Conservation (phyloP, 2,888 invertebrate genomes). For the Agapostemon virescens region DNA sequence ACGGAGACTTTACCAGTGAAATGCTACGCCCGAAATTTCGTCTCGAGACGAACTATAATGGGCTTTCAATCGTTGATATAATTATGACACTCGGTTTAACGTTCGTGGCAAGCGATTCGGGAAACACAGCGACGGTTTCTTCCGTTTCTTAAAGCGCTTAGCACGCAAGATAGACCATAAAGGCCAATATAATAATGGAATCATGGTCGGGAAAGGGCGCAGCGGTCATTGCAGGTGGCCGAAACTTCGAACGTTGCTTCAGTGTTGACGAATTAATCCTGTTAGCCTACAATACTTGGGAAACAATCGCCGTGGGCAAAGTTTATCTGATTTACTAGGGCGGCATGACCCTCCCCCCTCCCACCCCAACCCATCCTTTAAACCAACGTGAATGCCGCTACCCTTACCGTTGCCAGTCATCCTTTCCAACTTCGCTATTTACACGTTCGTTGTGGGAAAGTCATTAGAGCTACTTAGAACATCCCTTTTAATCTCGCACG, state of each 20-base stretch:
- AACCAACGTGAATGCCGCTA: neutral
- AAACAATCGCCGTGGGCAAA: conserved; percentile 63
- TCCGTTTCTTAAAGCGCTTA: neutral
- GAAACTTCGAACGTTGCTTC: neutral
- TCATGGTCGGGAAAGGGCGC: neutral
- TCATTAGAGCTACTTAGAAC: conserved; percentile 28
- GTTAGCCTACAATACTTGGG: conserved; percentile 59
- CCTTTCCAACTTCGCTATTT: conserved; percentile 24
- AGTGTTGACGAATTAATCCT: conserved; percentile 57
- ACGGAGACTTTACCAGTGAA: neutral
- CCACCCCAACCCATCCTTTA: neutral
- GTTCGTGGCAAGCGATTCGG: neutral
- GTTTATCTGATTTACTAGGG: conserved; percentile 59
- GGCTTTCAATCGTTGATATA: neutral
- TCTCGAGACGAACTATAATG: neutral
- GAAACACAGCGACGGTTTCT: neutral
- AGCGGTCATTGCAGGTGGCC: conserved; percentile 37
- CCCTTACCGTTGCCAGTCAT: neutral
- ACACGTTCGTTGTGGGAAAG: conserved; percentile 14
- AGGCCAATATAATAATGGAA: neutral
- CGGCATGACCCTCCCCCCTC: neutral
- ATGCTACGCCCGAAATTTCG: neutral
- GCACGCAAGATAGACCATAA: neutral
- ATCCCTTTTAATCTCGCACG: no score
- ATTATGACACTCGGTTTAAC: neutral